A percentile compares a stretch with the other conserved stretches of the same genome.
These are phyloP conservation scores for Holotrichia oblita DNA, from an alignment of 1,140 invertebrate genomes.

Conservation along the genomic window DNA sequence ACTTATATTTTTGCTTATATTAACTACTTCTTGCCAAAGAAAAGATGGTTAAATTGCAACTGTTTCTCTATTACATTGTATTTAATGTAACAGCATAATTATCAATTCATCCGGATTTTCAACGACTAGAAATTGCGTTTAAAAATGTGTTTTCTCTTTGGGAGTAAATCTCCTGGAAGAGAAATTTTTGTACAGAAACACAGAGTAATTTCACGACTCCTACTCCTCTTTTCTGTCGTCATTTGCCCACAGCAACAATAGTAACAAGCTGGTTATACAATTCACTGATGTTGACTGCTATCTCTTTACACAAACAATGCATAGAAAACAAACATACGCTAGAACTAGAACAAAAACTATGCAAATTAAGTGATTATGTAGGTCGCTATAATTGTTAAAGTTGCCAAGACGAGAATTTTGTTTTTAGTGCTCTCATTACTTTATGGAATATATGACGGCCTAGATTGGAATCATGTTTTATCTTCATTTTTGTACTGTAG, in stretches of 20 bases:
- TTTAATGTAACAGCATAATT: too few species aligned
- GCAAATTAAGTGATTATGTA: conserved; percentile 11
- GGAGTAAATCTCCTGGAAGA: background rate
- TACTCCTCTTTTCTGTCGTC: background rate
- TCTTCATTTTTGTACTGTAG: background rate
- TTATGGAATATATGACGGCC: conserved; percentile 1
- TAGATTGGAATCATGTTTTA: background rate
- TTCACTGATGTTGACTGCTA: background rate
- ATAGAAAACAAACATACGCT: conserved; percentile 6
- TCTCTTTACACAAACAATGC: background rate
- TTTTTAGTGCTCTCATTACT: conserved; percentile 19
- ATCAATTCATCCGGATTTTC: too few species aligned
- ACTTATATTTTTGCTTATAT: too few species aligned
- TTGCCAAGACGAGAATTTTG: conserved; percentile 1
- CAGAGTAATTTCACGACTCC: background rate
- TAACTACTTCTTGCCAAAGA: too few species aligned
- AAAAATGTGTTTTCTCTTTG: too few species aligned
- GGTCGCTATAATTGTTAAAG: background rate
- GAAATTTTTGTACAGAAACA: background rate
- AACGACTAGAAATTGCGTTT: too few species aligned
- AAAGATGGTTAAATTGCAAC: too few species aligned
- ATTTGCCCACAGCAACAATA: conserved; percentile 3
- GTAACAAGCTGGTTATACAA: background rate
- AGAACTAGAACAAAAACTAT: conserved; percentile 17
- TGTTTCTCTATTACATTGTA: too few species aligned